Evolutionary conservation across 2,888 invertebrate genomes (phyloP), one percentile per base, ranked within the genome.

Genomic region (Tanypteryx hageni): DNA sequence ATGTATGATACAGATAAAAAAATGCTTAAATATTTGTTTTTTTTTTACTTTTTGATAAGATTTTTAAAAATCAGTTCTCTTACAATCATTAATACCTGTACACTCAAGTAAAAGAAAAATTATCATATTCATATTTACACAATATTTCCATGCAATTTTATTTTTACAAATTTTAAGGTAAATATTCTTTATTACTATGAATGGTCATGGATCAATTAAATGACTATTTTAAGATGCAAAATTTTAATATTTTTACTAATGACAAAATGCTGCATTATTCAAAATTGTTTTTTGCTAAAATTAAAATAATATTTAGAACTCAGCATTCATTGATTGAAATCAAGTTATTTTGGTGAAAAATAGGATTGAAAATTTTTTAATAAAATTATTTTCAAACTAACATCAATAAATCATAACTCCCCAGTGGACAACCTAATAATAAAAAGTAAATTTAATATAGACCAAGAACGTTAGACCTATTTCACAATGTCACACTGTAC

Each of bases 21-120:
- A 64, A 89, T 89, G 89, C 31, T 89, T 89, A 89, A 89, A 89
- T 89, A 89, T 64, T 31, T 44, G 44, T 64, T 44, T 83, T 83
- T 83, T 57, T 83, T 93, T 94, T n/a, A 94, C 93, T 94, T 93
- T 94, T 94, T 94, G 94, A 94, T 94, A 94, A 94, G 44, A 3
- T 44, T 44, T 44, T 44, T 94, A 94, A 94, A 94, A 94, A 94
- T 94, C 94, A 93, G 94, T 94, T 94, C 94, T 93, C 64, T 86
- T 85, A 93, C 92, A 89, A 92, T 89, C 82, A 84, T 92, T 68
- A 92, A 27, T 31, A 76, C 86, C 82, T 92, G 92, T 93, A 92
- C 57, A 93, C 92, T 92, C 64, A 85, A 92, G 92, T 93, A 68
- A 92, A 92, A 92, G 82, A 86, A 76, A 92, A 92, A 89, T 85